These are phyloP conservation scores for Oligia strigilis DNA, from an alignment of 2,888 invertebrate genomes.

Conservation along the genomic window DNA sequence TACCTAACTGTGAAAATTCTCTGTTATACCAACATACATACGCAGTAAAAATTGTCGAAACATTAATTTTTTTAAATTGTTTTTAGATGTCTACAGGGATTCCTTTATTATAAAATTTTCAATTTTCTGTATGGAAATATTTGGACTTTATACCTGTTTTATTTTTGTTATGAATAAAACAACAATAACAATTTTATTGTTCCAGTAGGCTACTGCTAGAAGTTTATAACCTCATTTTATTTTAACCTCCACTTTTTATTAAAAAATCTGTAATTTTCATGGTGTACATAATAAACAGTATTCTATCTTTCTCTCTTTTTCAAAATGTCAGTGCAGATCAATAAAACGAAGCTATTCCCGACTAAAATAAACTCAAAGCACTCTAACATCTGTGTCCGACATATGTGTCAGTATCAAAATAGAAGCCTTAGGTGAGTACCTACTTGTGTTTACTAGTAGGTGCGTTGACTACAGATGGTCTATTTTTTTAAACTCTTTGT, in stretches of 20 bases:
- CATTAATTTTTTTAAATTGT: slow-evolving; percentile 32
- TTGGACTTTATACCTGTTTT: background rate
- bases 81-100: slow-evolving; percentile 24
- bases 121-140: background rate
- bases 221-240: background rate
- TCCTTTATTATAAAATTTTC: background rate
- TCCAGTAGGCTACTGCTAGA: background rate
- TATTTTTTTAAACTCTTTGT: background rate
- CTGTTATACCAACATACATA: background rate
- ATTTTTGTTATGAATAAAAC: slow-evolving; percentile 1
- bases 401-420: slow-evolving; percentile 26
- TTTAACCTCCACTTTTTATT: background rate
- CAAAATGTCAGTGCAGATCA: slow-evolving; percentile 4
- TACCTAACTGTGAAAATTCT: slow-evolving; percentile 6
- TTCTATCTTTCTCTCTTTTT: background rate
- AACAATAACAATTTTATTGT: background rate
- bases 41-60: background rate
- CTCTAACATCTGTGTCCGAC: slow-evolving; percentile 18
- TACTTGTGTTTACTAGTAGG: background rate
- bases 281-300: no score
- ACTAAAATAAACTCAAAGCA: slow-evolving; percentile 29
- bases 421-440: slow-evolving; percentile 3
- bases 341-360: background rate
- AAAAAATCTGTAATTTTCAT: no score
- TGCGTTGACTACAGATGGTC: background rate